Conservation (phyloP, 1,140 invertebrate species). For the Bombyx mandarina region DNA sequence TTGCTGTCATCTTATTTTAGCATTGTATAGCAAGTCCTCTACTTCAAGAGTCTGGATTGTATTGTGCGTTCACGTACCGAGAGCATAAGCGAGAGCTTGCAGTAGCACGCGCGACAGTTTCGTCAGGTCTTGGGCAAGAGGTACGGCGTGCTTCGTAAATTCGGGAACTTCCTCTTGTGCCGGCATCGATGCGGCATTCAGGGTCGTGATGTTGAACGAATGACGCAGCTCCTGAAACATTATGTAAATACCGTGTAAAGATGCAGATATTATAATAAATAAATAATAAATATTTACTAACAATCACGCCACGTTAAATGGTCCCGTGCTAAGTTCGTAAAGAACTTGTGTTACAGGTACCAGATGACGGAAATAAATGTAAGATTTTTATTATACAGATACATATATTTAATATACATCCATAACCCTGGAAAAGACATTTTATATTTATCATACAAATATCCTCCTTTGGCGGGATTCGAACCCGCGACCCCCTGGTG, state of each 20-base stretch:
- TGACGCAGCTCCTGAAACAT: conserved; percentile 75
- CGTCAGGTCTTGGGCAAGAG: conserved; percentile 77
- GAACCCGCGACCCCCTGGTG: no score
- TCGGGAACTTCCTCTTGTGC: conserved; percentile 76
- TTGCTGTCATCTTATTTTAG: no score
- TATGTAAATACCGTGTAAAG: not conserved
- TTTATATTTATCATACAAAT: no score
- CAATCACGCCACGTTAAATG: no score
- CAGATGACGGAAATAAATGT: no score
- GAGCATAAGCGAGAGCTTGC: conserved; percentile 75
- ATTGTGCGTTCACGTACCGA: conserved; percentile 44
- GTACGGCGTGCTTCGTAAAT: conserved; percentile 74
- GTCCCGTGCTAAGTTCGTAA: no score
- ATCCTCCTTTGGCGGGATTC: no score
- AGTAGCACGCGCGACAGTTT: conserved; percentile 76
- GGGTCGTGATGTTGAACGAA: conserved; percentile 76
- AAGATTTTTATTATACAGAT: no score
- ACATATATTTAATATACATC: no score
- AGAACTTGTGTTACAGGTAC: no score
- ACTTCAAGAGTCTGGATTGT: not conserved
- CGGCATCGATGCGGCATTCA: conserved; percentile 74
- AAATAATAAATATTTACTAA: conserved; percentile 1
- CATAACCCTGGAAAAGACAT: no score
- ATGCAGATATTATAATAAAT: not conserved
- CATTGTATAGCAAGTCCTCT: not conserved